Conservation (phyloP, 2,113 vertebrate genomes). For the Pantherophis guttatus region DNA sequence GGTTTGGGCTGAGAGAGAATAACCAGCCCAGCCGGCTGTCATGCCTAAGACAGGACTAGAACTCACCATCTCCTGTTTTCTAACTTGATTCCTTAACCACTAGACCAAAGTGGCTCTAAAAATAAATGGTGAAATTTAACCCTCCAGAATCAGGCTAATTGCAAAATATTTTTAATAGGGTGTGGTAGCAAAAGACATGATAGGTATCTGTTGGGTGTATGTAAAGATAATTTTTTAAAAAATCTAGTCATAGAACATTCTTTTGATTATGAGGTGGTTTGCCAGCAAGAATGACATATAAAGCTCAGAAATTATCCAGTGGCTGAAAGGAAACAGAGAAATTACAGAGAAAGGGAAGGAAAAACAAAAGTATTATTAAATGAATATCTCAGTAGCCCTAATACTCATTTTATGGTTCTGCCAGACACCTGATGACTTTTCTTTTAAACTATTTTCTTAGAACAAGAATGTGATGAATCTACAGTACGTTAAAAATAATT, state of each 20-base stretch:
- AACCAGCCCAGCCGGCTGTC: not conserved
- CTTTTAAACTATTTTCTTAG: not conserved
- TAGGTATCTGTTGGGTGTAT: not conserved
- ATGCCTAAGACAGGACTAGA: not conserved
- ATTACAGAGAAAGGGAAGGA: not conserved
- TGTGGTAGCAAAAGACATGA: not conserved
- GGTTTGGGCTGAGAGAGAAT: not conserved
- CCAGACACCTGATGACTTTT: not conserved
- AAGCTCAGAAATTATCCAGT: not conserved
- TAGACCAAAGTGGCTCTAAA: not conserved
- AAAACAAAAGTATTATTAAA: not conserved
- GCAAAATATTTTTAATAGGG: not conserved
- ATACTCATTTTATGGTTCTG: not conserved
- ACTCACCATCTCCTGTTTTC: not conserved
- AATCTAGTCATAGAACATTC: not conserved
- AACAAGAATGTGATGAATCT: not conserved
- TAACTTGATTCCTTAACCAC: not conserved
- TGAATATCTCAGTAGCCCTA: not conserved
- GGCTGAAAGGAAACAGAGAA: not conserved
- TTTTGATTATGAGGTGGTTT: not conserved
- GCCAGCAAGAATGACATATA: constrained; percentile 4
- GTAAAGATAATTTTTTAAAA: not conserved
- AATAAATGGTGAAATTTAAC: not conserved
- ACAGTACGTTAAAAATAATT: not conserved
- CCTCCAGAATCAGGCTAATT: not conserved